phyloP scores from a whole-genome alignment of 2,888 invertebrate genomes.

The Eilema caniola region DNA sequence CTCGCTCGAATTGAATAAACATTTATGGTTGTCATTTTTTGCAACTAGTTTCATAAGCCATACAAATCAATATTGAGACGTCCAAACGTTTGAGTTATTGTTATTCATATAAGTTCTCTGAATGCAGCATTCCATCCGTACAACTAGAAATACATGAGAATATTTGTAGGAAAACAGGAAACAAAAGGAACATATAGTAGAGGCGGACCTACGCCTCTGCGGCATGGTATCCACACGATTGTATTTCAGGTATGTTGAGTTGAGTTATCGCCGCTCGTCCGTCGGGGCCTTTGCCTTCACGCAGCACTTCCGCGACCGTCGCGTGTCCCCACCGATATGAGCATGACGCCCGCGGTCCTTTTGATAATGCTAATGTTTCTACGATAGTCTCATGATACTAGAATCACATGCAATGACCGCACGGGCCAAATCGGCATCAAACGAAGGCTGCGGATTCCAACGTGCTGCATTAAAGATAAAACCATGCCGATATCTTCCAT shows the following conservation, averaged over 20 bases:
- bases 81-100: conserved; percentile 25
- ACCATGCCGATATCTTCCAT: conserved; percentile 34
- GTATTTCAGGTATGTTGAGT: conserved; percentile 80
- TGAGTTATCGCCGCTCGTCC: conserved; percentile 80
- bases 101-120: conserved; percentile 13
- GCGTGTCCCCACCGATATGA: conserved; percentile 80
- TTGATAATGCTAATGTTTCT: conserved; percentile 84
- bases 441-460: conserved; percentile 67
- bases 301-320: conserved; percentile 79
- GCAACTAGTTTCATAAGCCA: conserved; percentile 33
- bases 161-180: conserved; percentile 53
- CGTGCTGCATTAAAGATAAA: conserved; percentile 62
- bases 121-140: conserved; percentile 20
- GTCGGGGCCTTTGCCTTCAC: conserved; percentile 78
- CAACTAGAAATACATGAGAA: conserved; percentile 43
- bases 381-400: conserved; percentile 77
- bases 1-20: conserved; percentile 73
- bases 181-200: conserved; percentile 60
- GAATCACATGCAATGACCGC: conserved; percentile 78
- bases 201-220: conserved; percentile 68
- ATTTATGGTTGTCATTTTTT: conserved; percentile 63
- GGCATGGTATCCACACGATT: conserved; percentile 75
- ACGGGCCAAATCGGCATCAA: conserved; percentile 76
- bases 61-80: conserved; percentile 25
- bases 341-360: conserved; percentile 82